phyloP scores from a whole-genome alignment of 2,797 vertebrate species.

The Danio choprae region DNA sequence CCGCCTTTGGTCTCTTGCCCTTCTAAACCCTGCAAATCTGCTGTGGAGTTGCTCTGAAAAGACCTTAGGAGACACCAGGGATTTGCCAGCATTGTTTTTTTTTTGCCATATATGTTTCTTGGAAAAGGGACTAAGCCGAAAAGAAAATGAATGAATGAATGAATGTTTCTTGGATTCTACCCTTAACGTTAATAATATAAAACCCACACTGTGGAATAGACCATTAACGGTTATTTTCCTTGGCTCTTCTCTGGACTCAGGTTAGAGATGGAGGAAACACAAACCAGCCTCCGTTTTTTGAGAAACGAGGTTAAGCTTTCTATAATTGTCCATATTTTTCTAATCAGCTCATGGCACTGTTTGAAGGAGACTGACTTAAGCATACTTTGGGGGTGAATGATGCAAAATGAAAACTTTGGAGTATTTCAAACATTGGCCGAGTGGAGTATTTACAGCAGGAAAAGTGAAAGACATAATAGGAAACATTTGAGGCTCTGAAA shows the following conservation, averaged over 20 bases:
- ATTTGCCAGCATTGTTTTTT: slow-evolving; percentile 18
- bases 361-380: slow-evolving; percentile 59
- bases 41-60: slow-evolving; percentile 23
- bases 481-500: slow-evolving; percentile 63
- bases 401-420: slow-evolving; percentile 65
- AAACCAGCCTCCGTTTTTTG: slow-evolving; percentile 44
- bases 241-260: slow-evolving; percentile 52
- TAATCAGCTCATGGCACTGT: slow-evolving; percentile 61
- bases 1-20: background rate
- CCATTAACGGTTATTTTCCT: slow-evolving; percentile 62
- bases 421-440: slow-evolving; percentile 62
- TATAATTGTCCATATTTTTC: slow-evolving; percentile 65
- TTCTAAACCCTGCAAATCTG: slow-evolving; percentile 25
- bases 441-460: slow-evolving; percentile 65
- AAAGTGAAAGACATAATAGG: slow-evolving; percentile 63
- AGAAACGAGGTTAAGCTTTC: slow-evolving; percentile 59
- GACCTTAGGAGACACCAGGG: slow-evolving; percentile 18
- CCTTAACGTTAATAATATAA: slow-evolving; percentile 56
- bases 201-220: slow-evolving; percentile 55
- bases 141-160: no score
- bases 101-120: slow-evolving; percentile 52
- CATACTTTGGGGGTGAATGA: slow-evolving; percentile 64
- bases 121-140: no score
- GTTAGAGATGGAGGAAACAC: slow-evolving; percentile 53
- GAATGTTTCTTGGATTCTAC: slow-evolving; percentile 23